Percentiles rank a stretch among this genome's conserved stretches.
Conservation (phyloP, 2,113 vertebrate species). For the Pycnonotus jocosus region DNA sequence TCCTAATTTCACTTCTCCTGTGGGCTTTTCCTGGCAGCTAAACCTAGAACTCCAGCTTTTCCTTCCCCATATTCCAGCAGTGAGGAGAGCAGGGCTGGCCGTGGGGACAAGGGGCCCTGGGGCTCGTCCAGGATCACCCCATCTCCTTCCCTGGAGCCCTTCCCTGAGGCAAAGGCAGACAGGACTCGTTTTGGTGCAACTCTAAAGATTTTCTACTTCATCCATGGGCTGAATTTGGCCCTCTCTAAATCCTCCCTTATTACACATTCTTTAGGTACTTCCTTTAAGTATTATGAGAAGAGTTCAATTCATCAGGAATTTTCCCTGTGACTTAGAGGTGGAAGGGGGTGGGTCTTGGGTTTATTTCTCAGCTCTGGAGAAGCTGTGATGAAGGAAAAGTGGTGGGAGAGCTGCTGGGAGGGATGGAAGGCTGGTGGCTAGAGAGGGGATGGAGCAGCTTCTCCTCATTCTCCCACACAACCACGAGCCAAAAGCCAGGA, state of each 20-base stretch:
- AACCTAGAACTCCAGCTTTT: background rate
- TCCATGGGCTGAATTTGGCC: background rate
- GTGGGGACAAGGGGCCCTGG: background rate
- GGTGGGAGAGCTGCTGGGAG: background rate
- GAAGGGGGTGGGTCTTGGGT: background rate
- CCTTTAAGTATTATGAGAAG: slow-evolving; percentile 25
- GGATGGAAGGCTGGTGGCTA: background rate
- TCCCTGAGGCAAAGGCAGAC: background rate
- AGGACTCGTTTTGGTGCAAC: background rate
- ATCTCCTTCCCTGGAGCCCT: too few relatives aligned
- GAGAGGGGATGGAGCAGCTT: background rate
- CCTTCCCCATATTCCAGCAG: background rate
- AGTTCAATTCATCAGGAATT: background rate
- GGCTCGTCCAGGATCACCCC: background rate
- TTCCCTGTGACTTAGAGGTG: background rate
- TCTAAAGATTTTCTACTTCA: background rate
- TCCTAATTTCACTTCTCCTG: background rate
- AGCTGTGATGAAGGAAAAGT: background rate
- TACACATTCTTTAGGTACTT: slow-evolving; percentile 53
- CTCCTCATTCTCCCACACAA: background rate
- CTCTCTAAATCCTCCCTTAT: slow-evolving; percentile 22
- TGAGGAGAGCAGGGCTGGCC: background rate
- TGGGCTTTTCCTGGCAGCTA: slow-evolving; percentile 10
- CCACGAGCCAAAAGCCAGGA: background rate
- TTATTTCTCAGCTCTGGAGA: background rate